Evolutionary conservation across 2,113 vertebrate species (phyloP).

Genomic region (Aspiorhynchus laticeps): DNA sequence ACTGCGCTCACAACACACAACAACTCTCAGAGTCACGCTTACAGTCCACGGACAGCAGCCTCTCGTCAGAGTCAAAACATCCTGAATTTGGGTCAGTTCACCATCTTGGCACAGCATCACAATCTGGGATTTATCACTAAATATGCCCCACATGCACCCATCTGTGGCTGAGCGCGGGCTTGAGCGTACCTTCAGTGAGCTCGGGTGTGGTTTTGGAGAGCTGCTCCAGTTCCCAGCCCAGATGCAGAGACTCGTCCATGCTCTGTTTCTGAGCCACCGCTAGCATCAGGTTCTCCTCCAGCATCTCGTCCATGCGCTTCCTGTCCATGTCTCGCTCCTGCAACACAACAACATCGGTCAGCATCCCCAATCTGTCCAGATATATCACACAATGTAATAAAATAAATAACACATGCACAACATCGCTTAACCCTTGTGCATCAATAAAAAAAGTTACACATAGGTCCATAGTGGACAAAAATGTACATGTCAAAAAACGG

Average conservation of each 20-base stretch:
- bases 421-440: too few relatives aligned
- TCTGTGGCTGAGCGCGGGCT: background rate
- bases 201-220: slow-evolving; percentile 90
- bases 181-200: slow-evolving; percentile 66
- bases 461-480: too few relatives aligned
- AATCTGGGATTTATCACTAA: slow-evolving; percentile 64
- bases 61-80: background rate
- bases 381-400: background rate
- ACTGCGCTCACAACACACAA: slow-evolving; percentile 67
- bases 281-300: slow-evolving; percentile 96
- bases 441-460: too few relatives aligned
- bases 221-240: slow-evolving; percentile 98
- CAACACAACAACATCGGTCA: slow-evolving; percentile 29
- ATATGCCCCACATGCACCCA: slow-evolving; percentile 67
- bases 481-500: too few relatives aligned
- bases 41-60: background rate
- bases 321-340: slow-evolving; percentile 95
- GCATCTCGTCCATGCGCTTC: slow-evolving; percentile 94
- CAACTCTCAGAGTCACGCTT: background rate
- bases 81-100: background rate
- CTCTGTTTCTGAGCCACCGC: slow-evolving; percentile 99
- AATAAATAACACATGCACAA: too few relatives aligned
- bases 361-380: background rate
- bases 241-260: slow-evolving; percentile 97
- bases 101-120: slow-evolving; percentile 25